These are phyloP conservation scores for Mionectes macconnelli DNA, from an alignment of 2,113 vertebrate genomes.

Conservation along the genomic window DNA sequence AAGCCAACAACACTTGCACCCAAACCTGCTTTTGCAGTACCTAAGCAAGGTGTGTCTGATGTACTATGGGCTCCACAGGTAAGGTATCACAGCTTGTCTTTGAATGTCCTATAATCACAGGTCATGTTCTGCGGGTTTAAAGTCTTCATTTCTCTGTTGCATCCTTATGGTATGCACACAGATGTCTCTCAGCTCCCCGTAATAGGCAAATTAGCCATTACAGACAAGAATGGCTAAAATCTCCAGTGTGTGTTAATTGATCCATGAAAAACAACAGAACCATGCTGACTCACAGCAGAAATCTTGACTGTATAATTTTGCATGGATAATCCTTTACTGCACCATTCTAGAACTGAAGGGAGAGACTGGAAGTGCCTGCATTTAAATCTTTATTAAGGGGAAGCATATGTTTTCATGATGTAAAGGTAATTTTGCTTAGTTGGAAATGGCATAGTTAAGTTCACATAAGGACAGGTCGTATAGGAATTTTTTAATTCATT, in stretches of 20 bases:
- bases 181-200: conserved; percentile 4
- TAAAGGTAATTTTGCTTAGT: conserved; percentile 25
- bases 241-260: conserved; percentile 10
- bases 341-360: background rate
- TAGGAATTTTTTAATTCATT: background rate
- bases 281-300: background rate
- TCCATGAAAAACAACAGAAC: conserved; percentile 18
- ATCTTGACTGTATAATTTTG: background rate
- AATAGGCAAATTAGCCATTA: conserved; percentile 34
- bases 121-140: background rate
- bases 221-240: conserved; percentile 1
- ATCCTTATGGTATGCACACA: background rate
- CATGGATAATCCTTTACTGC: background rate
- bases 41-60: background rate
- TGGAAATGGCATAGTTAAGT: conserved; percentile 19
- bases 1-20: conserved; percentile 48
- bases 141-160: background rate
- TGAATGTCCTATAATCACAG: background rate
- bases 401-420: background rate
- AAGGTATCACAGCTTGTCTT: background rate
- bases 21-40: background rate
- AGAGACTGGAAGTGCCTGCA: background rate
- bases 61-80: conserved; percentile 60
- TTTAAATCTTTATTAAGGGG: conserved; percentile 21
- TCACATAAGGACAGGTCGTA: background rate